Percentiles rank a stretch among this genome's conserved stretches.
These are phyloP conservation scores for Otus scops DNA, from an alignment of 2,797 vertebrate genomes.

Conservation along the genomic window DNA sequence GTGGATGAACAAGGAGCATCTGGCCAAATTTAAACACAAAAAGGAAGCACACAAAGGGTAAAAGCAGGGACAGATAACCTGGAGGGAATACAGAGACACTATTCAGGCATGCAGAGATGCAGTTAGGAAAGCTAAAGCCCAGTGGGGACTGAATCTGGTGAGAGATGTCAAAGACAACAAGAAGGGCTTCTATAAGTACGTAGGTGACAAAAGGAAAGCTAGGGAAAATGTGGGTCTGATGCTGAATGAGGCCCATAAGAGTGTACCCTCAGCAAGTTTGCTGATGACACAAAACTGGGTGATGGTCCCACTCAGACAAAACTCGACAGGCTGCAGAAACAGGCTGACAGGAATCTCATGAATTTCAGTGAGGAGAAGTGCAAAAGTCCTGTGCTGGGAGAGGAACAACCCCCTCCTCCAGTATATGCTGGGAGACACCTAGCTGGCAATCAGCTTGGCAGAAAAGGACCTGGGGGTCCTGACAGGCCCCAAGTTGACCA, in stretches of 20 bases:
- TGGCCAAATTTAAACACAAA: not conserved
- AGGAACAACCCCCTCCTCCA: not conserved
- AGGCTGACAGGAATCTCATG: not conserved
- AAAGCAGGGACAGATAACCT: not conserved
- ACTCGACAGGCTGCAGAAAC: not conserved
- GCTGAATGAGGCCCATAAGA: not conserved
- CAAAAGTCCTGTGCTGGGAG: not conserved
- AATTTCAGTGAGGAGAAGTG: not conserved
- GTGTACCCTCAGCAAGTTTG: not conserved
- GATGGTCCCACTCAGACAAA: not conserved
- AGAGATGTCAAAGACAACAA: too few species aligned
- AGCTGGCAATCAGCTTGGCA: not conserved
- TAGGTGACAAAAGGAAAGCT: not conserved
- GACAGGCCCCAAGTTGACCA: not conserved
- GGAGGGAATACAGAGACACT: not conserved
- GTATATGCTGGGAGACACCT: too few species aligned
- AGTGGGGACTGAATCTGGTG: not conserved
- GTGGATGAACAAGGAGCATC: not conserved
- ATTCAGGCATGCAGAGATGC: not conserved
- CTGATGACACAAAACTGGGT: not conserved
- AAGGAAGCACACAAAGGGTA: not conserved
- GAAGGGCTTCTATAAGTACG: not conserved
- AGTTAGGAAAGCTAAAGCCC: not conserved
- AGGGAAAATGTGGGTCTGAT: not conserved
- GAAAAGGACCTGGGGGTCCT: fast-evolving